Evolutionary conservation across 1,140 invertebrate species (phyloP).

Genomic region (Drosophila trapezifrons): DNA sequence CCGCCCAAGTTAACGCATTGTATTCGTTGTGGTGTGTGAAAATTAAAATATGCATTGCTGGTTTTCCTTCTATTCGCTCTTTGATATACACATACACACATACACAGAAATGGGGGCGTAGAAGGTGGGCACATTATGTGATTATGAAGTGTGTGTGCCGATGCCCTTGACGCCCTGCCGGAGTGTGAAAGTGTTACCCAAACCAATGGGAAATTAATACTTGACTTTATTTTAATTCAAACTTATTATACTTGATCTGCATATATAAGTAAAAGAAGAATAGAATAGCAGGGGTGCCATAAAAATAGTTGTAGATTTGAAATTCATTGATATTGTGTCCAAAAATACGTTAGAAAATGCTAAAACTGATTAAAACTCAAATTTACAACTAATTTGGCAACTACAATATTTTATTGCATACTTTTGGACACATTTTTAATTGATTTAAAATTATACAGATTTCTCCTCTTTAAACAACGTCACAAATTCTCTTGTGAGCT

Average conservation of each 20-base stretch:
- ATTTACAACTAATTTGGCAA: neutral
- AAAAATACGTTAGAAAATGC: neutral
- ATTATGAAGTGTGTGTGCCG: conserved; percentile 13
- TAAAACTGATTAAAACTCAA: neutral
- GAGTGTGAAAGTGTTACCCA: conserved; percentile 17
- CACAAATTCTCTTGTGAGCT: too few relatives aligned
- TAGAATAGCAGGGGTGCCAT: too few relatives aligned
- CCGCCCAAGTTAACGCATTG: conserved; percentile 1
- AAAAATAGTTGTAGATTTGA: neutral
- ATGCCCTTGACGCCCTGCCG: conserved; percentile 47
- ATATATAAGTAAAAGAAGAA: neutral
- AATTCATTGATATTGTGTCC: too few relatives aligned
- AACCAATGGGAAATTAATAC: conserved; percentile 4
- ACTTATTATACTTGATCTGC: neutral
- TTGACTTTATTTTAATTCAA: neutral
- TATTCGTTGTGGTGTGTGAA: conserved; percentile 28
- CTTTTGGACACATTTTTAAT: neutral
- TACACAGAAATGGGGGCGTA: neutral
- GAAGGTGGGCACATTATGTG: conserved; percentile 5
- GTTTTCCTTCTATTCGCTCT: neutral
- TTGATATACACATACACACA: neutral
- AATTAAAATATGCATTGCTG: conserved; percentile 74
- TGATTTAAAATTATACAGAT: neutral
- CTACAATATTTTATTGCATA: neutral
- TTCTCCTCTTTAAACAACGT: too few relatives aligned